These are phyloP conservation scores for Leptatherina wallacei DNA, from an alignment of 2,797 vertebrate genomes.

Conservation along the genomic window DNA sequence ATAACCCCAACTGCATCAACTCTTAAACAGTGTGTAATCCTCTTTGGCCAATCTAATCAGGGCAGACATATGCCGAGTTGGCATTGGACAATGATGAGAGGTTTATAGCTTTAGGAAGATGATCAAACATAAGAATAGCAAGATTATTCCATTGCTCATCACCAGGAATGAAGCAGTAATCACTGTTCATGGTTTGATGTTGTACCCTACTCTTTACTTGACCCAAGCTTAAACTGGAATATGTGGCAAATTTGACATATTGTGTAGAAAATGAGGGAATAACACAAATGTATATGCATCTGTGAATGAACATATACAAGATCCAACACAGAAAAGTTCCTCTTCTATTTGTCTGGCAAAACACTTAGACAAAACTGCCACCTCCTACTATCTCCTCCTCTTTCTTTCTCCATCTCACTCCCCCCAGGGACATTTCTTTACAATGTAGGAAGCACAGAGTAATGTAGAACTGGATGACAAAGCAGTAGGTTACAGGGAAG, in stretches of 20 bases:
- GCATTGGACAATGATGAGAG: conserved; percentile 57
- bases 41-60: conserved; percentile 75
- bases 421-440: conserved; percentile 32
- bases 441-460: conserved; percentile 29
- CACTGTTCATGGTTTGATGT: conserved; percentile 59
- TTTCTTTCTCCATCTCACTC: not conserved
- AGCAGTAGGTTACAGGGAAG: conserved; percentile 29
- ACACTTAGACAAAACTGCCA: conserved; percentile 19
- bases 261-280: not conserved
- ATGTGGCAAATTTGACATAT: not conserved
- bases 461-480: conserved; percentile 44
- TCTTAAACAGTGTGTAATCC: conserved; percentile 69
- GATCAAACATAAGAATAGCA: conserved; percentile 63
- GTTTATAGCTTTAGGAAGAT: conserved; percentile 65
- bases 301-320: not conserved
- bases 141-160: conserved; percentile 55
- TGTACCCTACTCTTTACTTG: conserved; percentile 22
- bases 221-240: conserved; percentile 17
- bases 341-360: conserved; percentile 1
- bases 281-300: not conserved
- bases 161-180: conserved; percentile 54
- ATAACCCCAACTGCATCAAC: conserved; percentile 51
- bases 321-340: not conserved
- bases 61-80: conserved; percentile 65
- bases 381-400: conserved; percentile 15